Evolutionary conservation across 2,888 invertebrate species (phyloP).

Genomic region (Perizoma flavofasciatum): DNA sequence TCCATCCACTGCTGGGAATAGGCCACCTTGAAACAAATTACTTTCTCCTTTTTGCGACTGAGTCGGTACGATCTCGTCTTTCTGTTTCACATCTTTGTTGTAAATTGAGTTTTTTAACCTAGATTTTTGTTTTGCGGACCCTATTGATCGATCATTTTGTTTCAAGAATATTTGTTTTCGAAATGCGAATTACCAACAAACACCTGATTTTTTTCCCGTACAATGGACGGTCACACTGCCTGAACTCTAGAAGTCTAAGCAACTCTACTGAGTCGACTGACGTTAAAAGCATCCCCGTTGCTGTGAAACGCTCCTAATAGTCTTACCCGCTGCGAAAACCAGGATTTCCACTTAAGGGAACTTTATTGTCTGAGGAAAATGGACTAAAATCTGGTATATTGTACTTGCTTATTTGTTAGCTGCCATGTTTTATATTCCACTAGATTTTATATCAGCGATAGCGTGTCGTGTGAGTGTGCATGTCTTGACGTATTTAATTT

Average conservation of each 20-base stretch:
- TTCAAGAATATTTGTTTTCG: too few relatives aligned
- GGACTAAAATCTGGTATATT: not conserved
- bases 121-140: too few relatives aligned
- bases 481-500: not conserved
- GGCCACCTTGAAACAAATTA: too few relatives aligned
- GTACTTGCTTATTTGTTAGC: not conserved
- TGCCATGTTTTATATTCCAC: not conserved
- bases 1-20: too few relatives aligned
- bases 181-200: too few relatives aligned
- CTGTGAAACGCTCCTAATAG: conserved; percentile 20
- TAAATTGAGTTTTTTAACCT: too few relatives aligned
- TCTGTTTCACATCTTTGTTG: too few relatives aligned
- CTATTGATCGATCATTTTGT: too few relatives aligned
- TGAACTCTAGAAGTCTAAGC: not conserved
- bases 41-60: too few relatives aligned
- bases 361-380: conserved; percentile 11
- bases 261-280: not conserved
- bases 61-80: too few relatives aligned
- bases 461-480: not conserved
- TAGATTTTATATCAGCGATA: not conserved
- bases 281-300: conserved; percentile 35
- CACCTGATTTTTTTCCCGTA: too few relatives aligned
- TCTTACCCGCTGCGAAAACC: conserved; percentile 23
- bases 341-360: conserved; percentile 21
- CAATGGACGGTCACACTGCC: too few relatives aligned